phyloP scores from a whole-genome alignment of 2,797 vertebrate species.

The Pteronotus mesoamericanus region DNA sequence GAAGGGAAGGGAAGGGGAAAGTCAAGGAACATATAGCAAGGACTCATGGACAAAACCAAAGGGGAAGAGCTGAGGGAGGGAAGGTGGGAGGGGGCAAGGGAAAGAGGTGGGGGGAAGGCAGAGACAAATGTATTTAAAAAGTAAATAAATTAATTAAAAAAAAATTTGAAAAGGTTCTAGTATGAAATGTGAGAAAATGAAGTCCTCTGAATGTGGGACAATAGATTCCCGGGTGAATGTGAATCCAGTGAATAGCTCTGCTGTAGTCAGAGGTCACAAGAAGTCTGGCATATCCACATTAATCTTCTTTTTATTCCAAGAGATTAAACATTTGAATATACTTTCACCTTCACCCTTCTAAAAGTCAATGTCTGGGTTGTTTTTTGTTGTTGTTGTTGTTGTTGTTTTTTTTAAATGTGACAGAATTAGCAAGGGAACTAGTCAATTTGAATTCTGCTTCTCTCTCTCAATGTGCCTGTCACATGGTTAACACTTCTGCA shows the following conservation, averaged over 20 bases:
- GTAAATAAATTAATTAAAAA: no score
- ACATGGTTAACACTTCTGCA: neutral
- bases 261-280: neutral
- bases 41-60: no score
- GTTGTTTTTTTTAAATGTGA: neutral
- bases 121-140: no score
- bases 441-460: neutral
- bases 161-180: neutral
- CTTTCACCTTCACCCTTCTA: neutral
- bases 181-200: neutral
- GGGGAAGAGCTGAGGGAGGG: no score
- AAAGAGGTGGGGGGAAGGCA: no score
- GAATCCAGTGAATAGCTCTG: neutral
- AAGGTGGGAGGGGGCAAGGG: no score
- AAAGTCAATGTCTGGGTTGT: neutral
- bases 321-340: neutral
- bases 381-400: neutral
- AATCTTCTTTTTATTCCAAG: neutral
- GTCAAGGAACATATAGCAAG: no score
- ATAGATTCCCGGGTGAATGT: neutral
- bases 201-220: neutral
- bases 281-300: neutral
- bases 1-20: no score
- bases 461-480: accelerated
- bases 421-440: neutral